These are phyloP conservation scores for Liolophura sinensis DNA, from an alignment of 1,140 invertebrate genomes.

Conservation along the genomic window DNA sequence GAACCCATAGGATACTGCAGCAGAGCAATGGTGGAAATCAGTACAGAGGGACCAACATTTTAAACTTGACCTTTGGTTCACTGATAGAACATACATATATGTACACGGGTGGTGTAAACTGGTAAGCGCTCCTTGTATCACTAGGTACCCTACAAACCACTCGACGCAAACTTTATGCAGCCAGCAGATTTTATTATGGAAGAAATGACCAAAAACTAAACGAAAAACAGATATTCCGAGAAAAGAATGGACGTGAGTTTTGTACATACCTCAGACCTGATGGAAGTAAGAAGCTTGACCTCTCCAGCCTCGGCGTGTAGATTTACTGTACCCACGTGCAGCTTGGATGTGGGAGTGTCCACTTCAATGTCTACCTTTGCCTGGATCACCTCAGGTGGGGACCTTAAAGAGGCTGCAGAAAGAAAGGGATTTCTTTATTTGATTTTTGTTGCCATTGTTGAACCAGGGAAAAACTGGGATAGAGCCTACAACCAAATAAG, in stretches of 20 bases:
- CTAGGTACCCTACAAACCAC: too few relatives aligned
- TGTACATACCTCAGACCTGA: slow-evolving; percentile 8
- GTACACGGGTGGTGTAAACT: too few relatives aligned
- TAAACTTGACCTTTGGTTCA: too few relatives aligned
- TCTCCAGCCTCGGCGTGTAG: slow-evolving; percentile 23
- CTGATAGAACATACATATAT: too few relatives aligned
- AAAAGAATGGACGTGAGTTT: neutral
- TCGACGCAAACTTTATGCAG: too few relatives aligned
- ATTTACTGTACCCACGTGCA: slow-evolving; percentile 21
- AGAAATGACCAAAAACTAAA: too few relatives aligned
- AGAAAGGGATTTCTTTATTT: neutral
- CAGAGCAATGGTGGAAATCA: too few relatives aligned
- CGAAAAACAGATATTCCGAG: neutral
- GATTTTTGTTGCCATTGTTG: neutral
- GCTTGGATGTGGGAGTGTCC: slow-evolving; percentile 24
- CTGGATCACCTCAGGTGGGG: slow-evolving; percentile 25
- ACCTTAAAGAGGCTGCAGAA: slow-evolving; percentile 20
- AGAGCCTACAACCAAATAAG: neutral
- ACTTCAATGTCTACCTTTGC: slow-evolving; percentile 29
- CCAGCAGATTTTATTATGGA: too few relatives aligned
- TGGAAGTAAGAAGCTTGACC: slow-evolving; percentile 23
- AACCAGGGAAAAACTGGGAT: neutral
- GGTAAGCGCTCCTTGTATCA: too few relatives aligned
- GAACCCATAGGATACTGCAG: too few relatives aligned
- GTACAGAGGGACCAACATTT: too few relatives aligned